Base-by-base conservation (phyloP, 2,113 vertebrate species). In the Solea solea region DNA sequence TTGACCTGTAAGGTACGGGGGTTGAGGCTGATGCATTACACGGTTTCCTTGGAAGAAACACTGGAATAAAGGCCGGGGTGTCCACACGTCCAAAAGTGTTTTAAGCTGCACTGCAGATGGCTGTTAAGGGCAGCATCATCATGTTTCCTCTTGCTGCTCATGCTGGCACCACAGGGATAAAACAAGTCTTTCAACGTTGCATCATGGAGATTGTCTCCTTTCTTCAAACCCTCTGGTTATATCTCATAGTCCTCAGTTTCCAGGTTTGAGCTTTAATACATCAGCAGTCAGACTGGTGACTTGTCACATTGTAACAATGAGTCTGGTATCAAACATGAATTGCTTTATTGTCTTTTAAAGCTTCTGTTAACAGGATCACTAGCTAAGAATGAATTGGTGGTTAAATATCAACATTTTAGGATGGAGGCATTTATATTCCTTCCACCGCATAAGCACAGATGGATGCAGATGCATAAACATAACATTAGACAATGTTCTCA, bases 81-180 rank as follows among this genome's bases (percentile, higher is more conserved):
- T 4, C 1, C 58, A 72, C 66, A 72, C 72, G 68, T 84, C 76
- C 59, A 67, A 72, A 82, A 86, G 74, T 80, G 85, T 82, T 88
- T 85, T 86, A 81, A 83, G 79, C 76, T 44, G 64, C 73, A 64
- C 66, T 74, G 85, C 83, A 87, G 87, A 90, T 87, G 83, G 83
- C 71, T 74, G 72, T 72, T 86, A 88, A 88, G 82, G 5, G 79
- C 78, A 85, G 85, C 87, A 82, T 85, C 71, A 74, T 88, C 79
- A 72, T 85, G 81, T 91, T 91, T 87, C 86, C 82, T 80, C 83
- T 67, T 76, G 44, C 28, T 77, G 80, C 77, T 83, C 52, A 40
- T 48, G 57, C 76, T 86, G 66, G 76, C 72, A 86, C 83, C 83
- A 75, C 80, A 82, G 74, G 84, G 81, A 88, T 79, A 85, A 89